Conservation (phyloP, 92 coral and sea anemone genomes). For the Parazoanthus swiftii region DNA sequence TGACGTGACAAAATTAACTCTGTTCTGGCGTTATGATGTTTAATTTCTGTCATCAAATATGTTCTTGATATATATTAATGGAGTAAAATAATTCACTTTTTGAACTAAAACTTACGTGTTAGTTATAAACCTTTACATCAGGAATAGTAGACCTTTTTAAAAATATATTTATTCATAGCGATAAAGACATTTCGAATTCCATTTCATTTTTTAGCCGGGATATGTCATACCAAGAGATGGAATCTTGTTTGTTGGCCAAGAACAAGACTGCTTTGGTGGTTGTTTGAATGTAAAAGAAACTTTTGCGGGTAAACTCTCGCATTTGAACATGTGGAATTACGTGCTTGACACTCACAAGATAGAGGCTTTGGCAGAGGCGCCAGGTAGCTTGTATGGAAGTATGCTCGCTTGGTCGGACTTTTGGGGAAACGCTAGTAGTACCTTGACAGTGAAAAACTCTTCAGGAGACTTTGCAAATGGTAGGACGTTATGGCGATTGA, state of each 20-base stretch:
- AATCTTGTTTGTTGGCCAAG: constrained; percentile 23
- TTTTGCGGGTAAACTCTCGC: constrained; percentile 24
- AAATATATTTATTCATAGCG: background rate
- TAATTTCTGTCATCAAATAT: too few relatives aligned
- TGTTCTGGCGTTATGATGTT: too few relatives aligned
- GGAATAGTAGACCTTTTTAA: background rate
- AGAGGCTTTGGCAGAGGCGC: background rate
- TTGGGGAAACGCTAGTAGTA: background rate
- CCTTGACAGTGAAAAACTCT: background rate
- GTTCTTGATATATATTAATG: too few relatives aligned
- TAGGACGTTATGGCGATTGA: background rate
- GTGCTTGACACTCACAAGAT: constrained; percentile 13
- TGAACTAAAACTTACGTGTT: background rate
- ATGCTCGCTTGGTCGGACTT: constrained; percentile 29
- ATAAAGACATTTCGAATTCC: too few relatives aligned
- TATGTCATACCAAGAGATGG: constrained; percentile 34
- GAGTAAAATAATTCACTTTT: background rate
- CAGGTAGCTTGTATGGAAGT: constrained; percentile 7
- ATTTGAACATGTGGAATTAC: constrained; percentile 34
- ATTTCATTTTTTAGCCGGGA: constrained; percentile 6
- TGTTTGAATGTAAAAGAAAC: background rate
- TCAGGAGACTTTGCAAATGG: constrained; percentile 33
- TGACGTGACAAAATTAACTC: too few relatives aligned
- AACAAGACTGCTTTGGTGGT: constrained; percentile 36
- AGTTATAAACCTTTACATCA: background rate